Percentiles rank a stretch among this genome's conserved stretches.
phyloP scores from a whole-genome alignment of 2,888 invertebrate genomes.

The Balanococcus diminutus region DNA sequence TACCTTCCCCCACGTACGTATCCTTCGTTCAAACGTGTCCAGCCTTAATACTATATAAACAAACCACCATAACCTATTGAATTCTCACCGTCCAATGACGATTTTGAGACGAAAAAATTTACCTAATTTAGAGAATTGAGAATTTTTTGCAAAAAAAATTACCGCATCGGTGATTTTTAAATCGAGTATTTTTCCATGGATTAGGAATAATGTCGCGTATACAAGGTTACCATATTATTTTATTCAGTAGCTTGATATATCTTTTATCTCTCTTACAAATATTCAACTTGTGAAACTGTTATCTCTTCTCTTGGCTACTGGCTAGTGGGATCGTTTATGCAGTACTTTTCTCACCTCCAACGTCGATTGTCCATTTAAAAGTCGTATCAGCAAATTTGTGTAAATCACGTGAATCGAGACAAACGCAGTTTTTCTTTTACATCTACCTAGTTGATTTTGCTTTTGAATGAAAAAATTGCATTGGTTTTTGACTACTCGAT shows the following conservation, averaged over 20 bases:
- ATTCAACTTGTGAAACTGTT: too few species aligned
- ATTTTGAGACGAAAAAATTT: neutral
- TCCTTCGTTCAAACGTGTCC: conserved; percentile 32
- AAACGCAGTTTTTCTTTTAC: too few species aligned
- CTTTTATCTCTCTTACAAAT: neutral
- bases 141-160: neutral
- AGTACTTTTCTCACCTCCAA: too few species aligned
- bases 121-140: neutral
- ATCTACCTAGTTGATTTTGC: too few species aligned
- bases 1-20: neutral
- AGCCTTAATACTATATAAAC: neutral
- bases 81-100: too few species aligned
- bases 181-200: neutral
- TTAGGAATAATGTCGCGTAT: neutral
- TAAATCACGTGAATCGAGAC: too few species aligned
- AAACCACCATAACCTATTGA: neutral
- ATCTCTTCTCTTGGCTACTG: neutral
- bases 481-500: too few species aligned
- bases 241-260: neutral
- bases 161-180: neutral
- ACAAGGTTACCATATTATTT: neutral
- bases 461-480: too few species aligned
- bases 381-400: too few species aligned
- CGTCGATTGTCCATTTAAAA: too few species aligned
- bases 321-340: neutral